phyloP scores from a whole-genome alignment of 2,888 invertebrate genomes.

The Tinea trinotella region DNA sequence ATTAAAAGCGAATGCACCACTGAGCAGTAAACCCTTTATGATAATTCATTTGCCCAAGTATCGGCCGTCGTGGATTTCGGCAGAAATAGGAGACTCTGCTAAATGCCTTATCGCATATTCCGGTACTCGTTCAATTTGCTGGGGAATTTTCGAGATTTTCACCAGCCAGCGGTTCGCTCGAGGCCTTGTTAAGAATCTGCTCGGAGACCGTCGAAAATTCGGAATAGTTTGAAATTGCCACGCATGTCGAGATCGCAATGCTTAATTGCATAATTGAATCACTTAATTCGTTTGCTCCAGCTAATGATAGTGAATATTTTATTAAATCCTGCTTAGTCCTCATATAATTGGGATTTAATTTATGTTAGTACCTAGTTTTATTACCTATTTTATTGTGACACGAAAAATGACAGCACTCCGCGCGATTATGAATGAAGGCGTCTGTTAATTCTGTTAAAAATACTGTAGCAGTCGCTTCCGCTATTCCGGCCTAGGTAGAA shows the following conservation, averaged over 20 bases:
- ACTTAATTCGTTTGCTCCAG: not conserved
- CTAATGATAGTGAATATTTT: too few relatives aligned
- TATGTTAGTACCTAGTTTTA: too few relatives aligned
- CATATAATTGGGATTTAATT: too few relatives aligned
- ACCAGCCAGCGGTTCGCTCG: constrained; percentile 38
- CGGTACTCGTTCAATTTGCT: constrained; percentile 54
- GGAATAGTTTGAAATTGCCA: constrained; percentile 1
- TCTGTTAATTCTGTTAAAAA: too few relatives aligned
- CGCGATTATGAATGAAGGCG: too few relatives aligned
- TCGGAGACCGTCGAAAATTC: constrained; percentile 24
- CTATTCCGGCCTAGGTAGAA: too few relatives aligned
- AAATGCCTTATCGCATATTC: constrained; percentile 64
- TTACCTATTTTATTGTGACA: too few relatives aligned
- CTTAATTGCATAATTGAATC: constrained; percentile 13
- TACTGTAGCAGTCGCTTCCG: too few relatives aligned
- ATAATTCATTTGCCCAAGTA: not conserved
- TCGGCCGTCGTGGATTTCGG: not conserved
- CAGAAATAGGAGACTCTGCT: constrained; percentile 29
- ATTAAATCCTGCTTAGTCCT: too few relatives aligned
- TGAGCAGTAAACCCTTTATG: not conserved
- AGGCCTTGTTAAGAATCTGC: constrained; percentile 62
- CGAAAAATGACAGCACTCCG: too few relatives aligned
- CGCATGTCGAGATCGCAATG: constrained; percentile 7
- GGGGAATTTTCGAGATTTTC: constrained; percentile 67
- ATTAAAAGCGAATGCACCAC: not conserved